A percentile compares a stretch with the other conserved stretches of the same genome.
Conservation (phyloP, 2,888 invertebrate genomes). For the Chesias legatella region DNA sequence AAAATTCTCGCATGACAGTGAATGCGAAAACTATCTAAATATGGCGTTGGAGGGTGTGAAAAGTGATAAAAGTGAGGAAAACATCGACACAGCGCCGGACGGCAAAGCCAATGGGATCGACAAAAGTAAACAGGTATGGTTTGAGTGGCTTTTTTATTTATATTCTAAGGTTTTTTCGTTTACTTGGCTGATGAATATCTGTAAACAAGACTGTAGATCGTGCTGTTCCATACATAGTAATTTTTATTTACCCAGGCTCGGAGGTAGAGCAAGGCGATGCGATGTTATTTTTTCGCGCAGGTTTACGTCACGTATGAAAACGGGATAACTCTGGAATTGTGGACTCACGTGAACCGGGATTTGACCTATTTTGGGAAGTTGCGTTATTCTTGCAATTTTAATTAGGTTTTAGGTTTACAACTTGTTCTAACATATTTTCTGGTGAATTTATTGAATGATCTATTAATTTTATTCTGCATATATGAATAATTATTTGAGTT, state of each 20-base stretch:
- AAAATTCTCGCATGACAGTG: constrained; percentile 71
- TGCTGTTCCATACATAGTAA: not conserved
- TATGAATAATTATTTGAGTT: too few species aligned
- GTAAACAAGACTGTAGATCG: not conserved
- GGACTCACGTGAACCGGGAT: constrained; percentile 57
- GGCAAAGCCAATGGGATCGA: constrained; percentile 79
- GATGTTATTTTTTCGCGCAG: constrained; percentile 59
- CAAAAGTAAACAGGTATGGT: constrained; percentile 80
- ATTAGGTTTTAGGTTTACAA: not conserved
- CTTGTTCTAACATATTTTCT: too few species aligned
- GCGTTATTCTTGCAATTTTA: constrained; percentile 34
- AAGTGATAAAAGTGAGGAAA: constrained; percentile 78
- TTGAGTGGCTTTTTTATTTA: constrained; percentile 41
- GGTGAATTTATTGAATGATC: too few species aligned
- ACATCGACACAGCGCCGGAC: constrained; percentile 74
- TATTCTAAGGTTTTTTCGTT: constrained; percentile 36
- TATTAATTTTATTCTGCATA: too few species aligned
- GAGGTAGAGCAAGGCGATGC: constrained; percentile 27
- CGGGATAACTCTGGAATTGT: constrained; percentile 49
- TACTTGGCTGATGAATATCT: constrained; percentile 16
- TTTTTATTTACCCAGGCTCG: not conserved
- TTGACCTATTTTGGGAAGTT: constrained; percentile 70
- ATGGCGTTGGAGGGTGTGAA: constrained; percentile 79
- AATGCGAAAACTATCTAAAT: constrained; percentile 65
- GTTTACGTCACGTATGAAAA: constrained; percentile 43